Evolutionary conservation across 2,888 invertebrate genomes (phyloP).

Genomic region (Drosophila yooni): DNA sequence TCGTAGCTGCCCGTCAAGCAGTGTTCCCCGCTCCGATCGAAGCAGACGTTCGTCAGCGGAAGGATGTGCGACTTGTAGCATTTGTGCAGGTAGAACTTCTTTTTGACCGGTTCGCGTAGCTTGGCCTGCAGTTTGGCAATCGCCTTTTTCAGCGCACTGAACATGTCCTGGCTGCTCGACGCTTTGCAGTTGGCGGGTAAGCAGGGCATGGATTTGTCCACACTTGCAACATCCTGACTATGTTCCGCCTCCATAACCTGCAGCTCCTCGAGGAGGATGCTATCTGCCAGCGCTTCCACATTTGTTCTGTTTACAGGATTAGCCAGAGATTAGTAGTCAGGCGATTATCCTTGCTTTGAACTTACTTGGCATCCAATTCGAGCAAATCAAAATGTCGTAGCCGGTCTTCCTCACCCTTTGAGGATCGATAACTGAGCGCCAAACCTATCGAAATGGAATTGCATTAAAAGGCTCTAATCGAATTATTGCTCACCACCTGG

Average conservation of each 20-base stretch:
- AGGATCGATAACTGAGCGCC: conserved; percentile 88
- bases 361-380: conserved; percentile 88
- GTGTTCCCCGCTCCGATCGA: conserved; percentile 89
- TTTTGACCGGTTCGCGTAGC: conserved; percentile 87
- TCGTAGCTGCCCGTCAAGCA: conserved; percentile 94
- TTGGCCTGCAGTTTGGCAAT: conserved; percentile 88
- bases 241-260: conserved; percentile 38
- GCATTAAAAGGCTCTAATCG: neutral
- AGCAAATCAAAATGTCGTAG: conserved; percentile 88
- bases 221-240: neutral
- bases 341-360: conserved; percentile 15
- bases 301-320: conserved; percentile 46
- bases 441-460: conserved; percentile 84
- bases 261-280: conserved; percentile 56
- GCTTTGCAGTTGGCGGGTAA: conserved; percentile 38
- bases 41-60: conserved; percentile 90
- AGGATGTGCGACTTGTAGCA: conserved; percentile 88
- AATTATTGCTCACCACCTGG: conserved; percentile 86
- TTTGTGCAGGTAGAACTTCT: conserved; percentile 89
- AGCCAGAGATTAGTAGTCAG: neutral
- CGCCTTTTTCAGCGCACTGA: conserved; percentile 87
- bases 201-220: neutral
- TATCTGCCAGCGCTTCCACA: conserved; percentile 65
- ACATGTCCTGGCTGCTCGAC: conserved; percentile 53
- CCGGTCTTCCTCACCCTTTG: conserved; percentile 87